A percentile compares a stretch with the other conserved stretches of the same genome.
Conservation (phyloP, 2,797 vertebrate genomes). For the Molossus molossus region DNA sequence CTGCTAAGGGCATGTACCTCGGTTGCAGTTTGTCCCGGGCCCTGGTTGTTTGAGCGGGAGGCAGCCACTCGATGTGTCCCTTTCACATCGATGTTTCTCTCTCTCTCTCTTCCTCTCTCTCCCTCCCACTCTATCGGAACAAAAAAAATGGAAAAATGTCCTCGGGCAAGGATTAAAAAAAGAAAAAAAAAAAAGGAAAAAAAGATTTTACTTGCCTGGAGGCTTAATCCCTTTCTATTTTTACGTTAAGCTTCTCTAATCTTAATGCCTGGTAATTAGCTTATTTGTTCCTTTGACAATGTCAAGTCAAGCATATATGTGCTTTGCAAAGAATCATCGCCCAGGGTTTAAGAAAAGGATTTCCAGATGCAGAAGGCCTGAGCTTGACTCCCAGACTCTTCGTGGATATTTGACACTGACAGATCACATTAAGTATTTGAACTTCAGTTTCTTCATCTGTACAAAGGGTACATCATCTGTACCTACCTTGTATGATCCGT, state of each 20-base stretch:
- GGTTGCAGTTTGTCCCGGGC: too few relatives aligned
- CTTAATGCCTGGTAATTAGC: neutral
- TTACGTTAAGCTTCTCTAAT: slow-evolving; percentile 2
- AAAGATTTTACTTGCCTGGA: neutral
- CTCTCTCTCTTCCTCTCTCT: too few relatives aligned
- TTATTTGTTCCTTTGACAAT: neutral
- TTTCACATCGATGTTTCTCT: too few relatives aligned
- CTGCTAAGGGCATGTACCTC: too few relatives aligned
- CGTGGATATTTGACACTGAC: neutral
- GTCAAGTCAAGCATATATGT: neutral
- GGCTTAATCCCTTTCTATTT: neutral
- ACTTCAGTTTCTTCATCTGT: neutral
- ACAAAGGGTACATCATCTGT: neutral
- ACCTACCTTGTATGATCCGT: neutral
- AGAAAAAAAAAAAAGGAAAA: too few relatives aligned
- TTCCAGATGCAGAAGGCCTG: neutral
- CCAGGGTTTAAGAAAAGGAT: neutral
- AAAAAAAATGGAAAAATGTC: too few relatives aligned
- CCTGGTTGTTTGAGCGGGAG: too few relatives aligned
- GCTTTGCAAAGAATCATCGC: neutral
- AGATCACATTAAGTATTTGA: neutral
- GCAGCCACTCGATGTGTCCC: too few relatives aligned
- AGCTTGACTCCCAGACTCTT: neutral
- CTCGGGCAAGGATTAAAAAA: too few relatives aligned
- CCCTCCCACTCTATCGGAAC: too few relatives aligned